Evolutionary conservation across 30 jellyfish, hydroid and myxozoan species (phyloP), one percentile per base, ranked within the genome.

Genomic region (Aurelia aurita complex sp. Pacific): DNA sequence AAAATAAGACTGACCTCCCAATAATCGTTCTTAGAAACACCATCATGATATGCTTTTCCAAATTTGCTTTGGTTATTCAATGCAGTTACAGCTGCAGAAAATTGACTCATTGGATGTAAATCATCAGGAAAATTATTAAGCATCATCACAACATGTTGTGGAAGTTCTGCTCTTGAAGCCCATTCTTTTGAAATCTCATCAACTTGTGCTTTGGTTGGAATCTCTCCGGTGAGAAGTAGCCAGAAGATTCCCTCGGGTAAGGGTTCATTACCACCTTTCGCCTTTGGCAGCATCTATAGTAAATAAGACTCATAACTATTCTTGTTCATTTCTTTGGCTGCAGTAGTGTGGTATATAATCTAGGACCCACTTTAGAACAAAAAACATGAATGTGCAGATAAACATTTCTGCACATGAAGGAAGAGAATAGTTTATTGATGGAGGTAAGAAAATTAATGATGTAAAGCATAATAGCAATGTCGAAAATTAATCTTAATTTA

Each of bases 91-190:
- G 99, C 97, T 43, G 99, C 97, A 76, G 94, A 46, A 66, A 96
- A 91, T 91, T 96, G 98, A 32, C 97, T 91, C 99, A 96, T 96
- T 51, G 99, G 99, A 79, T 96, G 99, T 14, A 90, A 88, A 67
- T 87, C 97, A 50, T 96, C 99, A 14, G 99, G 99, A 69, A 96
- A 96, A 57, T 91, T 96, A 67, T 96, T 90, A 70, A 96, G 79
- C 97, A 90, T 90, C 94, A 77, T 85, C 8, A 85, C 98, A 59
- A 96, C 96, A 78, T 89, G 97, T 33, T 96, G 97, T 52, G 99
- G 99, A 36, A 96, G 86, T 72, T 89, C 98, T 18, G 99, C 98
- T 46, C 99, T 90, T 43, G 97, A 81, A 14, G 98, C 99, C 98
- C 97, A 96, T 68, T 96, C 99, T 62, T 77, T 88, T 12, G 99